Percentiles rank a stretch among this genome's conserved stretches.
Conservation (phyloP, 1,140 invertebrate genomes). For the Drosophila ercepeae region DNA sequence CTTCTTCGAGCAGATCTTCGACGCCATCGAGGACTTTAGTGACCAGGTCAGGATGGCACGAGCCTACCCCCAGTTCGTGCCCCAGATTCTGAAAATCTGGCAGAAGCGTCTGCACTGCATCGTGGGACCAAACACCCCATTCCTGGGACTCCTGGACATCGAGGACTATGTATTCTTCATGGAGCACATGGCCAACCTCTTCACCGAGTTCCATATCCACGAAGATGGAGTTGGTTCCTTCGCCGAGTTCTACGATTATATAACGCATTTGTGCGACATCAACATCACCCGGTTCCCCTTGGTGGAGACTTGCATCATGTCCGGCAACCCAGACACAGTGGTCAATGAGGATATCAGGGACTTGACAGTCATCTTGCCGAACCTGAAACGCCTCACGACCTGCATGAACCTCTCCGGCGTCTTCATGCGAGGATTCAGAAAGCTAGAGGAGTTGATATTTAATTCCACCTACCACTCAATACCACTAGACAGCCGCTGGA, state of each 20-base stretch:
- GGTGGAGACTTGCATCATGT: slow-evolving; percentile 56
- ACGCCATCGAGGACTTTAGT: slow-evolving; percentile 52
- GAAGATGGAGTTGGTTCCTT: slow-evolving; percentile 62
- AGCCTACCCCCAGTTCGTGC: slow-evolving; percentile 66
- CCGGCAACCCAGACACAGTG: slow-evolving; percentile 52
- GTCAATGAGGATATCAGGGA: slow-evolving; percentile 61
- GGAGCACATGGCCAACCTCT: slow-evolving; percentile 56
- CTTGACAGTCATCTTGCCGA: slow-evolving; percentile 53
- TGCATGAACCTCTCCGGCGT: slow-evolving; percentile 65
- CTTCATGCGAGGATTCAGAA: slow-evolving; percentile 50
- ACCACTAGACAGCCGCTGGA: slow-evolving; percentile 56
- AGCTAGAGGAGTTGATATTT: slow-evolving; percentile 62
- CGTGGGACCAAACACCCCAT: slow-evolving; percentile 57
- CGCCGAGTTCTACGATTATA: slow-evolving; percentile 66
- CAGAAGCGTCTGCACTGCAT: slow-evolving; percentile 37
- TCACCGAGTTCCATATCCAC: slow-evolving; percentile 62
- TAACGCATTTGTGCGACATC: slow-evolving; percentile 61
- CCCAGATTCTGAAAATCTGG: slow-evolving; percentile 55
- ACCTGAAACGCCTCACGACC: slow-evolving; percentile 56
- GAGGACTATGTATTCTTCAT: slow-evolving; percentile 73
- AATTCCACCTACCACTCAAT: slow-evolving; percentile 67
- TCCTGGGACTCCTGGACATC: slow-evolving; percentile 52
- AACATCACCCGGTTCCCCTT: slow-evolving; percentile 42
- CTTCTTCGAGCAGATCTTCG: slow-evolving; percentile 73
- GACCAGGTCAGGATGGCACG: slow-evolving; percentile 73